Evolutionary conservation across 64 coral and sea anemone genomes (phyloP).

Genomic region (Cladopsammia gracilis): DNA sequence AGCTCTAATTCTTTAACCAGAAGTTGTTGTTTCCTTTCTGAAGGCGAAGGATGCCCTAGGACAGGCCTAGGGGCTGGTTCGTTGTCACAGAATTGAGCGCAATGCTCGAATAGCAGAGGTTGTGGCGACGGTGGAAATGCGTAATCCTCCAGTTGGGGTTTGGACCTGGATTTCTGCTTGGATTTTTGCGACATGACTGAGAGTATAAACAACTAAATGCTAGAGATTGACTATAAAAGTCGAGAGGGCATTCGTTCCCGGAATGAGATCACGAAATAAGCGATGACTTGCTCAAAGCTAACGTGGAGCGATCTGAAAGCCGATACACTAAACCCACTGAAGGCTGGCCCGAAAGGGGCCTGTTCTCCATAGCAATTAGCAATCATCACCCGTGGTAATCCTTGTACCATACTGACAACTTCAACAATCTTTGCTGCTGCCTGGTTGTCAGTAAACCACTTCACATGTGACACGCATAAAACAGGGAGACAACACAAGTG

Average conservation of each 20-base stretch:
- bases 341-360: not conserved
- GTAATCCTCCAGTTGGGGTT: slow-evolving; percentile 3
- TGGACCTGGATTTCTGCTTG: not conserved
- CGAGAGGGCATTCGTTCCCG: not conserved
- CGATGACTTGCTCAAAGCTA: not conserved
- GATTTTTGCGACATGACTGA: not conserved
- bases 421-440: too few relatives aligned
- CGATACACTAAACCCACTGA: not conserved
- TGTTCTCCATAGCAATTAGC: not conserved
- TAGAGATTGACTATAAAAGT: not conserved
- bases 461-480: too few relatives aligned
- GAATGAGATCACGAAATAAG: not conserved
- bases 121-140: not conserved
- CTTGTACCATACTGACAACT: not conserved
- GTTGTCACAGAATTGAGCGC: not conserved
- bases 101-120: not conserved
- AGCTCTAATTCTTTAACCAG: not conserved
- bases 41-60: not conserved
- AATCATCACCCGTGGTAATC: not conserved
- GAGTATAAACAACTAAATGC: not conserved
- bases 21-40: not conserved
- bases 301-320: slow-evolving; percentile 2
- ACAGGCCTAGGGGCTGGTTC: not conserved
- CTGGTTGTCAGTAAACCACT: too few relatives aligned
- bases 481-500: too few relatives aligned